Evolutionary conservation across 2,797 vertebrate genomes (phyloP).

Genomic region (Chromis chromis): DNA sequence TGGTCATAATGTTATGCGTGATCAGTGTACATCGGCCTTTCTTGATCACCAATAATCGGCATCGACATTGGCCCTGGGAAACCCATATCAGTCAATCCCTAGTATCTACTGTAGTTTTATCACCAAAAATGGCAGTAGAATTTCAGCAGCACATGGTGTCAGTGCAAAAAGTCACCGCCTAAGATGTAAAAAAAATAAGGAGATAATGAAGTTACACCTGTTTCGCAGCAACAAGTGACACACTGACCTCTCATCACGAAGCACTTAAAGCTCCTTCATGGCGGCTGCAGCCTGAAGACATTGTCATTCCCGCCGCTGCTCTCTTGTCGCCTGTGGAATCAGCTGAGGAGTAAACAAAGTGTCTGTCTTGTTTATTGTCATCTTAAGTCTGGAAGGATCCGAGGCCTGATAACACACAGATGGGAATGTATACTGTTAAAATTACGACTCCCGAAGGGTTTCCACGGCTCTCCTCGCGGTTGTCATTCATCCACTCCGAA

Average conservation of each 20-base stretch:
- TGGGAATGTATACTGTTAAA: constrained; percentile 47
- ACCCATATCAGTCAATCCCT: too few species aligned
- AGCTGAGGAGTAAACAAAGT: constrained; percentile 67
- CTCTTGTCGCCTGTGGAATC: constrained; percentile 40
- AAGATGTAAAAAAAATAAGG: neutral
- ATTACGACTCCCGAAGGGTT: constrained; percentile 48
- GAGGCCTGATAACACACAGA: constrained; percentile 49
- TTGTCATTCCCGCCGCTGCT: constrained; percentile 18
- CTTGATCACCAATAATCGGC: too few species aligned
- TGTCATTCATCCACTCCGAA: constrained; percentile 54
- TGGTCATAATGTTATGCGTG: too few species aligned
- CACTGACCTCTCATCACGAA: constrained; percentile 37
- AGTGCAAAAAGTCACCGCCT: constrained; percentile 5
- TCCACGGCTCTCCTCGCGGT: constrained; percentile 25
- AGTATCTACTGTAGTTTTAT: too few species aligned
- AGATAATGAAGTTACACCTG: constrained; percentile 53
- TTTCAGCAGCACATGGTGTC: neutral
- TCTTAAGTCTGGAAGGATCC: constrained; percentile 49
- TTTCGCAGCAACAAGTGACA: constrained; percentile 49
- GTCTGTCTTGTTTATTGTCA: constrained; percentile 61
- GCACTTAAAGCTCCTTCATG: constrained; percentile 33
- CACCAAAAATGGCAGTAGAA: constrained; percentile 2
- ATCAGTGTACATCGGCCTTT: too few species aligned
- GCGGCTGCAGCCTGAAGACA: constrained; percentile 17
- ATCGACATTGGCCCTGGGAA: too few species aligned